Evolutionary conservation across 1,140 invertebrate genomes (phyloP).

Genomic region (Megalonaias nervosa): DNA sequence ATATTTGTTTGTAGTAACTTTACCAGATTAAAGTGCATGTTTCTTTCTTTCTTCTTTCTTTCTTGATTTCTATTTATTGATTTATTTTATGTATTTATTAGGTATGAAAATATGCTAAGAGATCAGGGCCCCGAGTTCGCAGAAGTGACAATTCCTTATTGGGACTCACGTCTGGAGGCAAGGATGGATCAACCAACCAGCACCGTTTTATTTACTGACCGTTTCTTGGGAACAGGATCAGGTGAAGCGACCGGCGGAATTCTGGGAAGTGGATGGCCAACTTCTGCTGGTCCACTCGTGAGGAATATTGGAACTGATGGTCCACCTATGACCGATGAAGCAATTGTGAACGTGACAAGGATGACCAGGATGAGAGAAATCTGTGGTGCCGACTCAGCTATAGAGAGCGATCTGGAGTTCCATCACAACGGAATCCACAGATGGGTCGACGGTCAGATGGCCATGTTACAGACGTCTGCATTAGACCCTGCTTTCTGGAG

Average conservation of each 20-base stretch:
- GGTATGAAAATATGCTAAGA: conserved; percentile 60
- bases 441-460: conserved; percentile 63
- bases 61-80: no score
- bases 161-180: conserved; percentile 68
- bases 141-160: conserved; percentile 69
- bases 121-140: conserved; percentile 43
- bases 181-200: conserved; percentile 59
- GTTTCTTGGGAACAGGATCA: conserved; percentile 68
- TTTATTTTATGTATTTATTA: conserved; percentile 14
- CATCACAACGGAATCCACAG: conserved; percentile 59
- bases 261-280: conserved; percentile 65
- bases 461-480: conserved; percentile 55
- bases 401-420: conserved; percentile 57
- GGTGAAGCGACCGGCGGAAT: conserved; percentile 51
- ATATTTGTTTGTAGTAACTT: no score
- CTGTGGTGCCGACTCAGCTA: conserved; percentile 29
- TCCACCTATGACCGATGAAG: conserved; percentile 26
- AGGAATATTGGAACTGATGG: conserved; percentile 40
- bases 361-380: conserved; percentile 30
- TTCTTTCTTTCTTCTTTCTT: no score
- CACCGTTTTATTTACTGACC: conserved; percentile 65
- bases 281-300: conserved; percentile 42
- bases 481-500: conserved; percentile 71
- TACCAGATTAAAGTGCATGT: no score
- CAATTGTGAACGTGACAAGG: conserved; percentile 38